Evolutionary conservation across 2,113 vertebrate genomes (phyloP).

Genomic region (Notarius lentiginosus): DNA sequence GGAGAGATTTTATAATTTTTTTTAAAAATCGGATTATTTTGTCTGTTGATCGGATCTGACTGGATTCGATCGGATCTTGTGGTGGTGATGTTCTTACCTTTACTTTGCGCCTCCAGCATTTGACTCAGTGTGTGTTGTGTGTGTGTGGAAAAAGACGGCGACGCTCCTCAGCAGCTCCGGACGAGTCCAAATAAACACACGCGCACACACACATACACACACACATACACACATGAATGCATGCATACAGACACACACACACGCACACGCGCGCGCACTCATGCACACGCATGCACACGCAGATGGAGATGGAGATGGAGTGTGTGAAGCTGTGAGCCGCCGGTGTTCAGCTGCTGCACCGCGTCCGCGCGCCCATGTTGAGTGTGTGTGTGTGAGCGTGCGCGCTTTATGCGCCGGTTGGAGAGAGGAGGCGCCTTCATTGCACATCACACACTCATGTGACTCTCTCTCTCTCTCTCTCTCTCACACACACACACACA

Average conservation of each 20-base stretch:
- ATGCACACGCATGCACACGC: not conserved
- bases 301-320: not conserved
- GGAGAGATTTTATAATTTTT: not conserved
- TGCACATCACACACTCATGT: constrained; percentile 33
- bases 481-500: not conserved
- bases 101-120: constrained; percentile 44
- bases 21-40: not conserved
- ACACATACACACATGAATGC: not conserved
- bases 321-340: constrained; percentile 16
- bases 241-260: not conserved
- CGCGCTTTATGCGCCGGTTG: constrained; percentile 21
- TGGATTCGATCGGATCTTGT: not conserved
- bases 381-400: constrained; percentile 4
- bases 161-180: constrained; percentile 13
- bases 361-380: constrained; percentile 16
- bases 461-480: not conserved
- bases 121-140: constrained; percentile 15
- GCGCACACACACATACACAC: too few species aligned
- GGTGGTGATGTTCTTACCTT: constrained; percentile 50
- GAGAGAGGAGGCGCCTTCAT: not conserved
- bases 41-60: not conserved
- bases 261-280: not conserved
- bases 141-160: constrained; percentile 6
- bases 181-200: not conserved
- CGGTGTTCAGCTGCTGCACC: constrained; percentile 21